Base-by-base conservation (phyloP, 2,113 vertebrate species). In the Gorsachius goisagi region DNA sequence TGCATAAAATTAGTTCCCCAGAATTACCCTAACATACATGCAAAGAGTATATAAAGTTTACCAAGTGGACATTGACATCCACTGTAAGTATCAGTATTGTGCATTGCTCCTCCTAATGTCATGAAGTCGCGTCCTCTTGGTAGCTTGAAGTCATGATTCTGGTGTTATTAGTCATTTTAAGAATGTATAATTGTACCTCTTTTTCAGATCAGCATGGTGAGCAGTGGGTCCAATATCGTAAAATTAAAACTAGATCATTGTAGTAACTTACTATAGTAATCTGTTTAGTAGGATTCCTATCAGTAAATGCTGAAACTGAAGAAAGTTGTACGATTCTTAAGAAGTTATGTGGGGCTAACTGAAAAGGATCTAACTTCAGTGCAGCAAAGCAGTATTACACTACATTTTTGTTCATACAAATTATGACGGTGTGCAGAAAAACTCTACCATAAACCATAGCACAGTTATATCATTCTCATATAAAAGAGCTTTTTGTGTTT, bases 361-460 rank as follows among this genome's bases (percentile, higher is more conserved):
- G 16, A 94, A 37, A 23, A 80, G 32, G 32, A 71, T 20, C 6
- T 88, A 94, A 88, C 95, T 92, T 96, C 44, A 90, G 20, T 80
- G 39, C 62, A 90, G 26, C 33, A 81, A n/a, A 91, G 92, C 33
- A 87, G 11, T 44, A 88, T 26, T 49, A 28, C 28, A 85, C 87
- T 95, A 15, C 44, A 55, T 84, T 96, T 87, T 95, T 59, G 63
- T 73, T 89, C 89, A 95, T 96, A 64, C 41, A 73, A 93, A 85
- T 35, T 84, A 26, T 49, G 90, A 59, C 77, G 49, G 30, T 62
- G 22, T 91, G 26, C 35, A 90, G 67, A 88, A 88, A 90, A 67
- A 72, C 50, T 95, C 60, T 85, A 26, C 26, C 52, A 27, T 83
- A 95, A 95, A 91, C 56, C 49, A 33, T 88, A 93, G 53, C 68